A percentile compares a stretch with the other conserved stretches of the same genome.
These are phyloP conservation scores for Drosophila atripex DNA, from an alignment of 2,888 invertebrate genomes.

Conservation along the genomic window DNA sequence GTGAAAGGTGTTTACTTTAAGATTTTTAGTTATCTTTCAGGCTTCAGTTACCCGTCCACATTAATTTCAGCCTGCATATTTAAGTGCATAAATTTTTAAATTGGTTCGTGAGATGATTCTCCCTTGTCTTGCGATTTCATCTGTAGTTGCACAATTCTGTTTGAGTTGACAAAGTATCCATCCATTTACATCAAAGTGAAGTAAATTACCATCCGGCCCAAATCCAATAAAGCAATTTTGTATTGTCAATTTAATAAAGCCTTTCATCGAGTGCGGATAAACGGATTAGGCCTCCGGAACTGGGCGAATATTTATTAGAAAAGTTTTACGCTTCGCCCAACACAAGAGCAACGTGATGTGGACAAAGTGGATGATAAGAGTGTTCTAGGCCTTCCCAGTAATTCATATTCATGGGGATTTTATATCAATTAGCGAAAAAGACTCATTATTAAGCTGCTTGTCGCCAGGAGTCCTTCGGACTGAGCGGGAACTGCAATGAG, in stretches of 20 bases:
- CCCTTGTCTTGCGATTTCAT: background rate
- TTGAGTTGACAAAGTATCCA: slow-evolving; percentile 22
- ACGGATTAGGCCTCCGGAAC: slow-evolving; percentile 35
- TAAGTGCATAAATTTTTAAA: slow-evolving; percentile 17
- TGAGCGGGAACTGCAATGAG: background rate
- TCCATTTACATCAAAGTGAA: slow-evolving; percentile 38
- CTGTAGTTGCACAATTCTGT: slow-evolving; percentile 19
- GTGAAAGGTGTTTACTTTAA: background rate
- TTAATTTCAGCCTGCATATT: slow-evolving; percentile 15
- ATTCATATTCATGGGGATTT: slow-evolving; percentile 38
- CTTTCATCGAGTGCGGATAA: slow-evolving; percentile 56
- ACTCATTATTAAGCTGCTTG: slow-evolving; percentile 21
- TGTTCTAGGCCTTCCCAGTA: slow-evolving; percentile 2
- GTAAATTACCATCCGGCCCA: slow-evolving; percentile 9
- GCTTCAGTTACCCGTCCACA: background rate
- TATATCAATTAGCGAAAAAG: slow-evolving; percentile 34
- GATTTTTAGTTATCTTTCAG: background rate
- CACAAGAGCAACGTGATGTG: background rate
- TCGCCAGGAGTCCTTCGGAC: slow-evolving; percentile 7
- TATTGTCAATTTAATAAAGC: slow-evolving; percentile 68
- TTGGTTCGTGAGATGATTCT: slow-evolving; percentile 5
- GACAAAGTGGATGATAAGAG: slow-evolving; percentile 11
- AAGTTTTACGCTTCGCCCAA: slow-evolving; percentile 30
- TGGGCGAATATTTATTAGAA: slow-evolving; percentile 42
- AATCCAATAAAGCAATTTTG: slow-evolving; percentile 60